phyloP scores from a whole-genome alignment of 2,888 invertebrate genomes.

The Drosophila nr. perissopoda region DNA sequence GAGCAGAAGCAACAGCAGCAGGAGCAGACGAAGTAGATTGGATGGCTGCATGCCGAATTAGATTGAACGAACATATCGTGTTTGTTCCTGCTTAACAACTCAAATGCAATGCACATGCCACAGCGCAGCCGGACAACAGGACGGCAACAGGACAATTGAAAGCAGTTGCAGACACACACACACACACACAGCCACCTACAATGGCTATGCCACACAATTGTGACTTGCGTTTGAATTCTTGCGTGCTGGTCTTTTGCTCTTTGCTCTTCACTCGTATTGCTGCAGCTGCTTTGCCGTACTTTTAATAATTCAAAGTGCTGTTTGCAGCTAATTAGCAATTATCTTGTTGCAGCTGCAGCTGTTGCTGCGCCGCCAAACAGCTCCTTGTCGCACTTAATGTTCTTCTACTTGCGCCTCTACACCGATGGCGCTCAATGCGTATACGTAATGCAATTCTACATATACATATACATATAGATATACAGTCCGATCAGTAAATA shows the following conservation, averaged over 20 bases:
- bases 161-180: constrained; percentile 7
- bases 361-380: not conserved
- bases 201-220: constrained; percentile 33
- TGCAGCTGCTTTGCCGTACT: constrained; percentile 48
- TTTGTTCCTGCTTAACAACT: constrained; percentile 34
- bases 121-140: constrained; percentile 15
- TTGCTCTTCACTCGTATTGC: constrained; percentile 7
- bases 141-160: constrained; percentile 6
- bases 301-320: constrained; percentile 73
- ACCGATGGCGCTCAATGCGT: constrained; percentile 46
- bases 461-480: not conserved
- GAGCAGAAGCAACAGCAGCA: not conserved
- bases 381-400: constrained; percentile 35
- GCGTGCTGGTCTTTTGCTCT: constrained; percentile 10
- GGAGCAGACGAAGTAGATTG: not conserved
- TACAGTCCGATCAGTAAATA: not conserved
- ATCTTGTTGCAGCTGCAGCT: not conserved
- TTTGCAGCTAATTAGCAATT: not conserved
- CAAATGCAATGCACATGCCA: constrained; percentile 21
- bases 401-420: constrained; percentile 48
- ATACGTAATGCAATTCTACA: constrained; percentile 34
- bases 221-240: constrained; percentile 30
- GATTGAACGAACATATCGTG: constrained; percentile 27
- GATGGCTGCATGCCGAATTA: constrained; percentile 8
- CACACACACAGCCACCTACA: constrained; percentile 12